Evolutionary conservation across 1,140 invertebrate genomes (phyloP), one percentile per base, ranked within the genome.

Genomic region (Acromyrmex heyeri): DNA sequence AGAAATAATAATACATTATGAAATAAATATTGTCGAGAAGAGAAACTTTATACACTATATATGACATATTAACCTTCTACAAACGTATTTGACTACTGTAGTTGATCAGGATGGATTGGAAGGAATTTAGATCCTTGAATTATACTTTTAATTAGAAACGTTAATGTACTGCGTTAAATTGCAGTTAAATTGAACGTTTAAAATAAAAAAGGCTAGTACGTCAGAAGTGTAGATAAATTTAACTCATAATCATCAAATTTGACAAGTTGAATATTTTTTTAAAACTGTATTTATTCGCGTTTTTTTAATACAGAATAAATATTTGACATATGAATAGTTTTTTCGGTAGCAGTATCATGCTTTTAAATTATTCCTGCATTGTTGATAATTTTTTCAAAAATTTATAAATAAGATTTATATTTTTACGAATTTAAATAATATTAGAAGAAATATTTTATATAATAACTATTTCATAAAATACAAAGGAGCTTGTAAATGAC

Each of bases 21-120:
- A 1, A 61, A 65, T 75, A 44, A 21, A 30, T 12, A 10, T 14
- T 38, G 44, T 70, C 38, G 6, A 1, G 73, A 86, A 90, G 85
- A 44, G 69, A 92, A 88, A 90, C 75, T 69, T 34, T 34, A 34
- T 34, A 34, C 5, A 34, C 72, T 55, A 65, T 70, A 62, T 61
- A 88, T 91, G 89, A 24, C 3, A 85, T 48, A 50, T 24, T 70
- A 85, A 78, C 91, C 91, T 92, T 92, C 91, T 57, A 16, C 53
- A 48, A 62, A 89, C 83, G 27, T 86, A 91, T 91, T 91, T 92
- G 85, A 88, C 85, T 91, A 88, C 83, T 57, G 48, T 75, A 79
- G 64, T 86, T 88, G 72, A 85, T 88, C 82, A 59, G 70, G 70
- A 65, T 69, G 70, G 83, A 65, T 64, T 89, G 87, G 86, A 86